Evolutionary conservation across 1,140 invertebrate species (phyloP), one percentile per base, ranked within the genome.

Genomic region (Onthophagus taurus): DNA sequence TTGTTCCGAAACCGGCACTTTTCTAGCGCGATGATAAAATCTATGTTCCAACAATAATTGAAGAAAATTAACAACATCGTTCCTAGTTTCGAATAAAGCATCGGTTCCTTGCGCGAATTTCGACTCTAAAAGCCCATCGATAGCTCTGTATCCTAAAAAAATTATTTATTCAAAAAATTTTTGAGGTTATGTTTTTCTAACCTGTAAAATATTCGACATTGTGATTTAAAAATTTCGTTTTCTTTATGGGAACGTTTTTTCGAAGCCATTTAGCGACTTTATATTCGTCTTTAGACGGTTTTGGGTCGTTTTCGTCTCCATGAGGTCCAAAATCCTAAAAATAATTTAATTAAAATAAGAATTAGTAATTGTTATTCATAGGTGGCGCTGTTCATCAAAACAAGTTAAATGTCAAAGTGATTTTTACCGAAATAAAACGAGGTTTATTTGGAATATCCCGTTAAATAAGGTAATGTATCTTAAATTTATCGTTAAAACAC

Each of bases 131-230:
- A 99, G 66, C 1, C 81, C 83, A 68, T 97, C 92, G 1, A 99
- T 80, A 2, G 93, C 93, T 65, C 92, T 90, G 30, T 74, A 70
- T 36, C 80, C 82, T 81, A 59, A 13, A 57, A 54, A 42, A 31
- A n/a, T 33, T 17, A 6, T 9, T 36, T 12, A 11, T 20, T 19
- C 12, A 36, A 23, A 41, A 7, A 33, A 33, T 33, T 12, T 33
- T 9, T 33, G 14, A 6, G 6, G 8, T 17, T 13, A 29, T 26
- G 16, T 11, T 6, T 26, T 41, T 12, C 54, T 60, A 74, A 81
- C 90, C 90, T 53, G 89, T 90, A 54, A 98, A 98, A 70, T 97
- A 96, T 65, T 95, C 86, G 0, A 98, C 94, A 70, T 92, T 86
- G 65, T 97, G 93, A 56, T 89, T 88, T 31, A 92, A 72, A 60